A percentile compares a stretch with the other conserved stretches of the same genome.
Conservation (phyloP, 35 echinoderm and acorn worm genomes). For the Apostichopus parvimensis region DNA sequence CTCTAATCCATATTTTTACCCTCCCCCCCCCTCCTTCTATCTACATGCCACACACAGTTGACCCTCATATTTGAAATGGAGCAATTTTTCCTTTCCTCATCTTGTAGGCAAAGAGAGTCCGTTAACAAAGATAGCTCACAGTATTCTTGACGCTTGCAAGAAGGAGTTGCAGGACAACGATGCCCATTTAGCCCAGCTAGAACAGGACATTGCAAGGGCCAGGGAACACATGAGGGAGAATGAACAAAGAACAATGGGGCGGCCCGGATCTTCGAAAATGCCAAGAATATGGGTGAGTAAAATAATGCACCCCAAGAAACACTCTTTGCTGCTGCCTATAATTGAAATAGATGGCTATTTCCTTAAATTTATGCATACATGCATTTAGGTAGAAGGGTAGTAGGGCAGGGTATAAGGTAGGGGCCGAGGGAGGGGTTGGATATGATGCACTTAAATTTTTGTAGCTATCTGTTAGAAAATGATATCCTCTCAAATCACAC, state of each 20-base stretch:
- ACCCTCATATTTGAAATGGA: no score
- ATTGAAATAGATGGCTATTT: no score
- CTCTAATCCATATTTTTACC: background rate
- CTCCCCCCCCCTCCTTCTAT: background rate
- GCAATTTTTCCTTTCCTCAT: background rate
- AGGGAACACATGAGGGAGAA: slow-evolving; percentile 72
- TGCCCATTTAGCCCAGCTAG: slow-evolving; percentile 81
- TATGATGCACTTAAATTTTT: no score
- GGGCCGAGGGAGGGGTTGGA: no score
- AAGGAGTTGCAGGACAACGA: slow-evolving; percentile 71
- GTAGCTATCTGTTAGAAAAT: no score
- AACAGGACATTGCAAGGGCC: slow-evolving; percentile 80
- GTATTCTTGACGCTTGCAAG: slow-evolving; percentile 80
- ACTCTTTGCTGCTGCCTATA: no score
- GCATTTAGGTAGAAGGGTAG: no score
- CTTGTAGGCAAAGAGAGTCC: slow-evolving; percentile 77
- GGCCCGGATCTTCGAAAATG: slow-evolving; percentile 61
- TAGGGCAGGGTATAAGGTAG: no score
- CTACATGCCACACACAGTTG: no score
- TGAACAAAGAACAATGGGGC: slow-evolving; percentile 52
- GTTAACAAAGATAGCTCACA: slow-evolving; percentile 65
- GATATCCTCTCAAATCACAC: no score
- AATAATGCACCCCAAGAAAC: no score
- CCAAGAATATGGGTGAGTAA: slow-evolving; percentile 47
- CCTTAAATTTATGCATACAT: no score